These are phyloP conservation scores for Apis mellifera DNA, from an alignment of 1,140 invertebrate genomes.

Conservation along the genomic window DNA sequence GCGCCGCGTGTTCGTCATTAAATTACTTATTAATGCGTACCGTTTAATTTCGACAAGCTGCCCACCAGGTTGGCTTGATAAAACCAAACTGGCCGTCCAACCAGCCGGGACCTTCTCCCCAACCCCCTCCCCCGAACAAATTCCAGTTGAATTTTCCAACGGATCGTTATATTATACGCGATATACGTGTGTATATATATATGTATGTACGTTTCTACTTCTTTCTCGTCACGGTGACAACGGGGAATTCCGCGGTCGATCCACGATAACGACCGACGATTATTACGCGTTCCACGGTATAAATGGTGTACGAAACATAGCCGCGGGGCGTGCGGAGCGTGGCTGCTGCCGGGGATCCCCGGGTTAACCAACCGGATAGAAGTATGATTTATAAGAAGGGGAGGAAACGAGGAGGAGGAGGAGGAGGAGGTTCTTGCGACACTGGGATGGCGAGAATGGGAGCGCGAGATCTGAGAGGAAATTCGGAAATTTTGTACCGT, in stretches of 20 bases:
- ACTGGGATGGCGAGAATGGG: constrained; percentile 1
- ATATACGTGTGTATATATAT: too few species aligned
- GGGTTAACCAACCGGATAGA: constrained; percentile 67
- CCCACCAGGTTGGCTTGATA: background rate
- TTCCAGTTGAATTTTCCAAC: constrained; percentile 12
- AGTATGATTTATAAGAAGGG: constrained; percentile 69
- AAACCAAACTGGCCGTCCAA: background rate
- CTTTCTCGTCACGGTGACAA: background rate
- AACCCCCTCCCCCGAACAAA: background rate
- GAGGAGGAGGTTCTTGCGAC: constrained; percentile 46
- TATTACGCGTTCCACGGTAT: constrained; percentile 64
- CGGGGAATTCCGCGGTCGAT: constrained; percentile 26
- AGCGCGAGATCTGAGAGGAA: constrained; percentile 8
- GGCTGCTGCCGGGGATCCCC: constrained; percentile 34
- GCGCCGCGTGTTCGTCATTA: constrained; percentile 21
- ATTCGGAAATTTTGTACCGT: too few species aligned
- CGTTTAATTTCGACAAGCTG: constrained; percentile 22
- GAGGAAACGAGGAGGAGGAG: constrained; percentile 42
- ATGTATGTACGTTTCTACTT: background rate
- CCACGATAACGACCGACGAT: constrained; percentile 51
- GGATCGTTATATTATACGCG: background rate
- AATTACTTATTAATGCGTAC: constrained; percentile 42
- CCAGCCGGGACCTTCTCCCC: too few species aligned
- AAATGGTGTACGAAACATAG: constrained; percentile 67
- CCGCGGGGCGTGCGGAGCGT: constrained; percentile 38